Base-by-base conservation (phyloP, 2,888 invertebrate species). In the Geotrupes spiniger region DNA sequence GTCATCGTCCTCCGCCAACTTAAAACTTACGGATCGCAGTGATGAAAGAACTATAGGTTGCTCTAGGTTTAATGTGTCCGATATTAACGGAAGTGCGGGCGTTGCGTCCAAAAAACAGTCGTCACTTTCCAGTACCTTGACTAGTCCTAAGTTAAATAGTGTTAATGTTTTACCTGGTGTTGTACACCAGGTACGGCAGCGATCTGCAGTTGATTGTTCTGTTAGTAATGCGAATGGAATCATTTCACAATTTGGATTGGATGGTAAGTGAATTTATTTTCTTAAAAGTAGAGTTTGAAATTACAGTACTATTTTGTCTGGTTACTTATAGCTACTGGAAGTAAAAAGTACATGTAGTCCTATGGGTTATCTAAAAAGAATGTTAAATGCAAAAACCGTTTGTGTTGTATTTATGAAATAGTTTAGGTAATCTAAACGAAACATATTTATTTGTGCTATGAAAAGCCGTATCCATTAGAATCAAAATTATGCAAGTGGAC, bases 81-180 rank as follows among this genome's bases (percentile, higher is more conserved):
- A 69, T 56, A 56, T 56, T 48, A 57, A 58, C 53, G 57, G 52
- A 45, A 54, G 54, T 46, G 50, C 53, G 47, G 51, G 52, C 44
- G 53, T 54, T 41, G 52, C 57, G 51, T 55, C 60, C 46, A 62
- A 47, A 51, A 62, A 56, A 56, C 63, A 62, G 43, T 60, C 59
- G 49, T 58, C 59, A 54, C 53, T 63, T 61, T 60, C 65, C 56
- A 67, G 65, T 68, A 69, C 65, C 62, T 68, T 66, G 61, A 64
- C 69, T 71, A 71, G 70, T 71, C 69, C 68, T 63, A 72, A 70
- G 64, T 61, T 64, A 55, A 65, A 70, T 63, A 68, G 64, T 65
- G 64, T 66, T 57, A 67, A 63, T 61, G 57, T 60, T 54, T 53
- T 58, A 48, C 56, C 58, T 37, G 59, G 60, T 44, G 54, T 61